Evolutionary conservation across 2,113 vertebrate genomes (phyloP).

Genomic region (Lasiurus cinereus): DNA sequence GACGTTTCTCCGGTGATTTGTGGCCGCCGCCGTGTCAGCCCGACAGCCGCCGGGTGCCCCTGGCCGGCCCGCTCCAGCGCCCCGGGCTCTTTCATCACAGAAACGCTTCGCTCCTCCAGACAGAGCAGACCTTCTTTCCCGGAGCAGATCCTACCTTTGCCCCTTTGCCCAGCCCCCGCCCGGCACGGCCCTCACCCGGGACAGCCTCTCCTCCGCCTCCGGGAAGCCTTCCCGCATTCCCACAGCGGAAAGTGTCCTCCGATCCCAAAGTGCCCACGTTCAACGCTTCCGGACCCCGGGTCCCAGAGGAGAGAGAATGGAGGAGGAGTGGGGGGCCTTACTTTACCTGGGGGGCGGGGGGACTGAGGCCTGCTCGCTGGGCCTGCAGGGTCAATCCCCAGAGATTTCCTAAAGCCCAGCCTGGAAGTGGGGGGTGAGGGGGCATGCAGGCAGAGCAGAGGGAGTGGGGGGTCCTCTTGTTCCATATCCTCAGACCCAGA

Average conservation of each 20-base stretch:
- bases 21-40: neutral
- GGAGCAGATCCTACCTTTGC: neutral
- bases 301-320: neutral
- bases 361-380: neutral
- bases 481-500: conserved; percentile 32
- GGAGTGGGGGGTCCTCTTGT: neutral
- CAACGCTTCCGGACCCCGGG: neutral
- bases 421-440: neutral
- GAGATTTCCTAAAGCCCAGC: conserved; percentile 9
- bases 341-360: neutral
- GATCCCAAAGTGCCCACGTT: neutral
- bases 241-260: neutral
- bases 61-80: conserved; percentile 1
- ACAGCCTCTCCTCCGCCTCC: neutral
- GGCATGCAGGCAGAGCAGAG: neutral
- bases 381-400: neutral
- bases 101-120: neutral
- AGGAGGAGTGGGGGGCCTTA: neutral
- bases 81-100: conserved; percentile 55
- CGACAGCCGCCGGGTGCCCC: neutral
- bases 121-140: conserved; percentile 32
- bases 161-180: neutral
- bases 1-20: conserved; percentile 79
- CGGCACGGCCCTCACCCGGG: neutral
- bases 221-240: neutral